These are phyloP conservation scores for Sepioteuthis lessoniana DNA, from an alignment of 2,888 invertebrate species.

Conservation along the genomic window DNA sequence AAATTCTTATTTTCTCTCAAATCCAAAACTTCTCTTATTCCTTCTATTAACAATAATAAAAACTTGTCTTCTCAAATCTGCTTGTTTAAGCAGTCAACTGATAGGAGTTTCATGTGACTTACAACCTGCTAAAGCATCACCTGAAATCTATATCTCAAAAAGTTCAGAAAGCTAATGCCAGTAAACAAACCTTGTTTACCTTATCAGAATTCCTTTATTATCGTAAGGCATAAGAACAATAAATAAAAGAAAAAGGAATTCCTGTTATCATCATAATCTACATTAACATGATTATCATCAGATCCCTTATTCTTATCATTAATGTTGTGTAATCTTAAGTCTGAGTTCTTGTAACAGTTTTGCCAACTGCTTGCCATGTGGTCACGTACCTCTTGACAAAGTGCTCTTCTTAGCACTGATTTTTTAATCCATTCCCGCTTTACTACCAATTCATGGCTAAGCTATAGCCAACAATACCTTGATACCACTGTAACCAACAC, in stretches of 20 bases:
- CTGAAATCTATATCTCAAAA: no score
- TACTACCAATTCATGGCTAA: neutral
- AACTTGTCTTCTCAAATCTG: no score
- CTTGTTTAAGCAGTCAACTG: no score
- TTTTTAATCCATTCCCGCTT: neutral
- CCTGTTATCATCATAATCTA: neutral
- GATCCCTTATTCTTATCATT: neutral
- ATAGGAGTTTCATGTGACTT: no score
- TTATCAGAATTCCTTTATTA: no score
- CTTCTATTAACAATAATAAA: no score
- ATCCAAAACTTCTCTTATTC: no score
- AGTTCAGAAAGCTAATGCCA: no score
- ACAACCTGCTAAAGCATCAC: no score
- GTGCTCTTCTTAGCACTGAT: neutral
- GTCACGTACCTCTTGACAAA: neutral
- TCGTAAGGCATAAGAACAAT: no score
- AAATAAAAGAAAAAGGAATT: neutral
- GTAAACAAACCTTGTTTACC: no score
- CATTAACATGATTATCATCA: neutral
- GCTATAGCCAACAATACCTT: neutral
- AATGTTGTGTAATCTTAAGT: neutral
- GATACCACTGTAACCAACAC: conserved; percentile 25
- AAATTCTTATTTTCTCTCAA: no score
- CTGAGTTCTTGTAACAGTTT: neutral
- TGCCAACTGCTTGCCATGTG: neutral